A percentile compares a stretch with the other conserved stretches of the same genome.
Conservation (phyloP, 2,888 invertebrate species). For the Tetramorium bicarinatum region DNA sequence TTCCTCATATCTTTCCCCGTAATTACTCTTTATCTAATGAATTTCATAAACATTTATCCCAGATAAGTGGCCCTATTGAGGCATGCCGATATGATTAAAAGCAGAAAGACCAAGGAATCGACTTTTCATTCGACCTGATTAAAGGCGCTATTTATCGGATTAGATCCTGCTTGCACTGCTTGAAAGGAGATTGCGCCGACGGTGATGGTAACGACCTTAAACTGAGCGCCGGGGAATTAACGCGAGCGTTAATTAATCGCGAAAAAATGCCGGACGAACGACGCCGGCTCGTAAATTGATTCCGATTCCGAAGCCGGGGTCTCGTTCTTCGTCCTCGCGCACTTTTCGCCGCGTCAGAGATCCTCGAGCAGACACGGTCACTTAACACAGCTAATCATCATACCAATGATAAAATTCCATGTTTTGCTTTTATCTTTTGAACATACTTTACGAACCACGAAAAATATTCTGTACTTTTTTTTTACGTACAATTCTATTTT, state of each 20-base stretch:
- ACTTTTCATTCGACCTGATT: background rate
- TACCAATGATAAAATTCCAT: slow-evolving; percentile 34
- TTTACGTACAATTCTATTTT: background rate
- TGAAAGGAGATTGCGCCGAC: slow-evolving; percentile 20
- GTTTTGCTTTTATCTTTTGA: background rate
- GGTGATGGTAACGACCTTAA: slow-evolving; percentile 48
- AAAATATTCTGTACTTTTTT: background rate
- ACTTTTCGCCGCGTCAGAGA: slow-evolving; percentile 39
- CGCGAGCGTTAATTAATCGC: slow-evolving; percentile 44
- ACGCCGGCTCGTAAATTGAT: slow-evolving; percentile 18
- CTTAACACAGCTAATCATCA: slow-evolving; percentile 46
- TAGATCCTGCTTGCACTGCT: slow-evolving; percentile 43
- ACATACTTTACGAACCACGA: background rate
- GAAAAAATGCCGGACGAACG: slow-evolving; percentile 30
- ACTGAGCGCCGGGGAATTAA: slow-evolving; percentile 18
- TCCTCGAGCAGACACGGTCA: background rate
- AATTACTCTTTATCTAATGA: background rate
- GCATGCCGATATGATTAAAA: background rate
- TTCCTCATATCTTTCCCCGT: background rate
- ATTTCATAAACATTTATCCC: background rate
- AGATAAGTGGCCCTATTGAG: background rate
- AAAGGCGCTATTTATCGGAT: slow-evolving; percentile 42
- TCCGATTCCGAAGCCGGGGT: slow-evolving; percentile 22
- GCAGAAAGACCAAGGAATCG: background rate
- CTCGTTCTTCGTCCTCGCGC: slow-evolving; percentile 6